Evolutionary conservation across 2,888 invertebrate genomes (phyloP).

Genomic region (Tetrapedia diversipes): DNA sequence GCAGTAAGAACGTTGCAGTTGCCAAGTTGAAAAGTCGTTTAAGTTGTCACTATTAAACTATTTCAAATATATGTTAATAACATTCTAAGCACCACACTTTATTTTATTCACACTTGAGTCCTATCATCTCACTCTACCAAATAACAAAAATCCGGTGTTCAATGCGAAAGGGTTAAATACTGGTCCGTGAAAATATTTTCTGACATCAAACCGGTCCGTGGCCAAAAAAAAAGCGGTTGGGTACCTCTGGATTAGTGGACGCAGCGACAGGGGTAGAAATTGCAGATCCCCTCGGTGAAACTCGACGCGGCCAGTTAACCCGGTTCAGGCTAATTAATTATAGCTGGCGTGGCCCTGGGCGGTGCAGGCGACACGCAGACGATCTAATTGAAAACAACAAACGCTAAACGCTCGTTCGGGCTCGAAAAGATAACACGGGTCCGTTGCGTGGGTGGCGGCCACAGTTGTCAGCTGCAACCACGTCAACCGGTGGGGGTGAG

Average conservation of each 20-base stretch:
- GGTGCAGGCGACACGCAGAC: slow-evolving; percentile 10
- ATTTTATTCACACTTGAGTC: too few species aligned
- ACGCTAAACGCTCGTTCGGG: slow-evolving; percentile 29
- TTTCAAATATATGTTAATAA: too few species aligned
- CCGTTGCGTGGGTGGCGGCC: background rate
- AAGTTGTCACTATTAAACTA: too few species aligned
- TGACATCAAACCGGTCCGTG: too few species aligned
- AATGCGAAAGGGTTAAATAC: too few species aligned
- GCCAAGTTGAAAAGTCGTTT: too few species aligned
- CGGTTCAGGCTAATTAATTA: slow-evolving; percentile 47
- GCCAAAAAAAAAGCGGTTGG: slow-evolving; percentile 5
- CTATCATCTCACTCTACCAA: too few species aligned
- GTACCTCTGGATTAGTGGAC: slow-evolving; percentile 34
- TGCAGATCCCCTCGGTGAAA: slow-evolving; percentile 27
- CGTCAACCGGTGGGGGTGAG: background rate
- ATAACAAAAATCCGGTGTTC: too few species aligned
- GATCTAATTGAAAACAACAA: slow-evolving; percentile 46
- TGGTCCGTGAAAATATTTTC: too few species aligned
- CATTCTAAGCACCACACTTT: too few species aligned
- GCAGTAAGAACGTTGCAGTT: too few species aligned
- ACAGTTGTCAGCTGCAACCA: slow-evolving; percentile 43
- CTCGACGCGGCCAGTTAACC: slow-evolving; percentile 22
- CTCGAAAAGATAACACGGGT: slow-evolving; percentile 40
- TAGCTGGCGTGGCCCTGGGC: slow-evolving; percentile 9
- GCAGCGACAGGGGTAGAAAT: slow-evolving; percentile 10